Evolutionary conservation across 1,140 invertebrate genomes (phyloP).

Genomic region (Philopotamus ludificatus): DNA sequence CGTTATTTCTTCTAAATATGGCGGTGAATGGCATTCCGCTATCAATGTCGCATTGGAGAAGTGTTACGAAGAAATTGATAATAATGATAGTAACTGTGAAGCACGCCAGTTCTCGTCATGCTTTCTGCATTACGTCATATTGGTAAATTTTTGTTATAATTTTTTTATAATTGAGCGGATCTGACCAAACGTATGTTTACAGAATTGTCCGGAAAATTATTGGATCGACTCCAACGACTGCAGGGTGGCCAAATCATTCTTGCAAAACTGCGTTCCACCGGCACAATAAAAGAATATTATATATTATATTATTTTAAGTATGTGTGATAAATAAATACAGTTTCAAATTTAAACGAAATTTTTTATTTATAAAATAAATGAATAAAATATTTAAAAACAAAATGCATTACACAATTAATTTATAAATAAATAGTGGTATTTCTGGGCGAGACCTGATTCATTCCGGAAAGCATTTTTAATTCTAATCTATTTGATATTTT

Average conservation of each 20-base stretch:
- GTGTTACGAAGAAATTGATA: background rate
- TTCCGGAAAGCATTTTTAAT: too few species aligned
- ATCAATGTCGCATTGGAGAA: background rate
- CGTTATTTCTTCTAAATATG: background rate
- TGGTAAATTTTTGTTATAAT: background rate
- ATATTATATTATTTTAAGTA: background rate
- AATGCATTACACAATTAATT: too few species aligned
- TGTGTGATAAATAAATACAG: background rate
- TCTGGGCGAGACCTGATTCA: too few species aligned
- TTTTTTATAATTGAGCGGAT: background rate
- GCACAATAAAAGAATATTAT: background rate
- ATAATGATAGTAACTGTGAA: background rate
- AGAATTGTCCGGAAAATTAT: slow-evolving; percentile 19
- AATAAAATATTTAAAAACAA: background rate
- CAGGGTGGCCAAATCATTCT: slow-evolving; percentile 1
- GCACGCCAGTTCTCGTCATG: slow-evolving; percentile 3
- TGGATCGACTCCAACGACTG: slow-evolving; percentile 15
- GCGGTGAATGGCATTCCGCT: background rate
- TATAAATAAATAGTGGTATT: too few species aligned
- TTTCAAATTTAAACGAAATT: background rate
- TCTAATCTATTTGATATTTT: too few species aligned
- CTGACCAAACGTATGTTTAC: background rate
- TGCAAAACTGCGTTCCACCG: background rate
- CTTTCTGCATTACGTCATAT: background rate
- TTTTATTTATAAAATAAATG: background rate